Evolutionary conservation across 2,797 vertebrate species (phyloP), one percentile per base, ranked within the genome.

Genomic region (Chaetodon trifasciatus): DNA sequence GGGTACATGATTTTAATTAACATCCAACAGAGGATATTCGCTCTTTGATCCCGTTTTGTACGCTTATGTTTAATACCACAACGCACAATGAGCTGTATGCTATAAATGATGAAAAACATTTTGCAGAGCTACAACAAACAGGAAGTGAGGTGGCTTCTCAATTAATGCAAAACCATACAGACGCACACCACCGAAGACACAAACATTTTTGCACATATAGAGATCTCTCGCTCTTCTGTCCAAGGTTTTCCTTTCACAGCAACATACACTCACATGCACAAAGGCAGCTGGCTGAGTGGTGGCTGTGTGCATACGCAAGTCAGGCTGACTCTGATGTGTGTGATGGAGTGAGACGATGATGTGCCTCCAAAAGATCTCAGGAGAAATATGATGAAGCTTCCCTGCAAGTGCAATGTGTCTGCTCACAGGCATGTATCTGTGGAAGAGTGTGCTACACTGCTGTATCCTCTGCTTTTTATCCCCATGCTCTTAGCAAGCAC

Each of bases 281-380:
- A 0, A 35, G n/a, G 53, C 83, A 83, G 71, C 72, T 62, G 58
- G 49, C 64, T 76, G 76, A 79, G 73, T 53, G 65, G 70, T 82
- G 67, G 67, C 64, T 74, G 53, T 19, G 42, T 6, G 44, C 62
- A 4, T 44, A 53, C 1, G n/a, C 47, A 75, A 71, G 81, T 74
- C 77, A 78, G 74, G 56, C 71, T 77, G 78, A 82, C 78, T 80
- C 65, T 86, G 83, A 92, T 77, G 85, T 82, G 86, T 79, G 74
- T 78, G 80, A 85, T 83, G 81, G 78, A 90, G 88, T 82, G 88
- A 92, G 79, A 91, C 87, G 32, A 83, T 70, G 63, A 89, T 70
- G 63, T 49, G 58, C 53, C 75, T 84, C 56, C 56, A 39, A 62
- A 86, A 83, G 70, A 86, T 85, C 89, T 91, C 89, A 58, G 76